Evolutionary conservation across 2,888 invertebrate species (phyloP).

Genomic region (Alloplasta piceator): DNA sequence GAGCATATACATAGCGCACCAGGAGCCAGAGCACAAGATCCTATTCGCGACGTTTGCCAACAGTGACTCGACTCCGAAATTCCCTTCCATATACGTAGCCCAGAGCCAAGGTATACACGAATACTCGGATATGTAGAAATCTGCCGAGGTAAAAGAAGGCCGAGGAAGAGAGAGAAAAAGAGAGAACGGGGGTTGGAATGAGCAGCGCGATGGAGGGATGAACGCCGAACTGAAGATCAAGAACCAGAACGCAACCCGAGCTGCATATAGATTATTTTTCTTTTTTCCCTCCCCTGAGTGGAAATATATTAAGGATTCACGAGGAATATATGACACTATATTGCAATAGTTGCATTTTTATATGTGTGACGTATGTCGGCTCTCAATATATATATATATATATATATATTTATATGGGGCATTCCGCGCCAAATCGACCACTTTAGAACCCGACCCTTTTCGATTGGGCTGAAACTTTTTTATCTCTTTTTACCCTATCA

Average conservation of each 20-base stretch:
- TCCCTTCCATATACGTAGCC: conserved; percentile 39
- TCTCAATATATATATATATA: no score
- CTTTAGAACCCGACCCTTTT: no score
- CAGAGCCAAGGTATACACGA: no score
- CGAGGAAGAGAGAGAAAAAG: no score
- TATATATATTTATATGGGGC: no score
- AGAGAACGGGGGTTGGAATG: no score
- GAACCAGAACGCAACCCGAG: conserved; percentile 58
- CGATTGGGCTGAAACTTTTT: no score
- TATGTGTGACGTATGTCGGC: no score
- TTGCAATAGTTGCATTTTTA: no score
- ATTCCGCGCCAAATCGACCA: no score
- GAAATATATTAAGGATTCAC: conserved; percentile 51
- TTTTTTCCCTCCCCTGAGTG: conserved; percentile 27
- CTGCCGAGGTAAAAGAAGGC: conserved; percentile 17
- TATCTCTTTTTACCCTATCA: no score
- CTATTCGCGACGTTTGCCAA: conserved; percentile 75
- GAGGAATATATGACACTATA: no score
- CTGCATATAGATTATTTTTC: conserved; percentile 58
- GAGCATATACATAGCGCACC: conserved; percentile 48
- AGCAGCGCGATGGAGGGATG: not conserved
- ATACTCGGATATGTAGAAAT: conserved; percentile 59
- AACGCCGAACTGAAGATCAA: conserved; percentile 36
- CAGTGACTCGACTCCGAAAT: conserved; percentile 72
- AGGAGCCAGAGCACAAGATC: conserved; percentile 61